phyloP scores from a whole-genome alignment of 2,797 vertebrate species.

The Cirrhinus mrigala region DNA sequence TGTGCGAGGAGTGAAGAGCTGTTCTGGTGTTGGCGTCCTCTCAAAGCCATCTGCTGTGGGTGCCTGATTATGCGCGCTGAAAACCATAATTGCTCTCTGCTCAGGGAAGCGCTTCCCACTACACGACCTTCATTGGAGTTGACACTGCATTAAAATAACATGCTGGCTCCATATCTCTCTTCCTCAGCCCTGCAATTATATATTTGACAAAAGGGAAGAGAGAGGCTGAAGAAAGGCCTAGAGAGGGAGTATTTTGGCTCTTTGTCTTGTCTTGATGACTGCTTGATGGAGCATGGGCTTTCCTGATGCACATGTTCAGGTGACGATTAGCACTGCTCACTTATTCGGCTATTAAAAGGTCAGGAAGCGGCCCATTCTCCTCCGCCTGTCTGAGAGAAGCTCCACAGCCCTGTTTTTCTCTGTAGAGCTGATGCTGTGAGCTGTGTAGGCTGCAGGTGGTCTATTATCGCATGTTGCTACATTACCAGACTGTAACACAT shows the following conservation, averaged over 20 bases:
- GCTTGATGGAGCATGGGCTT: constrained; percentile 54
- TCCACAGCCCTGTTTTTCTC: constrained; percentile 1
- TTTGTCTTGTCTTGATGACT: constrained; percentile 49
- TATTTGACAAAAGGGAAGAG: constrained; percentile 31
- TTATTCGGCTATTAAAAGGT: constrained; percentile 49
- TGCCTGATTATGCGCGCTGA: constrained; percentile 69
- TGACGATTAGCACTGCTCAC: constrained; percentile 53
- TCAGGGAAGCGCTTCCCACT: constrained; percentile 61
- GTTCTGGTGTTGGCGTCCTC: constrained; percentile 67
- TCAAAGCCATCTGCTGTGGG: constrained; percentile 75
- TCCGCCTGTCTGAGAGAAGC: constrained; percentile 1
- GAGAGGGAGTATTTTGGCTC: constrained; percentile 16
- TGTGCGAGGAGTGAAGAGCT: constrained; percentile 53
- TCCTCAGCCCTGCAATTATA: constrained; percentile 55
- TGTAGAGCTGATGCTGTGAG: neutral
- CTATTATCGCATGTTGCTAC: constrained; percentile 25
- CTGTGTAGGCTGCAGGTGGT: constrained; percentile 38
- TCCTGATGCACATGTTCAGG: constrained; percentile 51
- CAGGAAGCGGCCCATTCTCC: constrained; percentile 18
- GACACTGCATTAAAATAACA: constrained; percentile 65
- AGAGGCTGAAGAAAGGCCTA: constrained; percentile 23
- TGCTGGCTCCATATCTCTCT: constrained; percentile 56
- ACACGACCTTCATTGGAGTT: constrained; percentile 66
- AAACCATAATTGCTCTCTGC: constrained; percentile 74
- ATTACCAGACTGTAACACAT: constrained; percentile 27